Conservation (phyloP, 2,888 invertebrate species). For the Ichneumoninae sp. region DNA sequence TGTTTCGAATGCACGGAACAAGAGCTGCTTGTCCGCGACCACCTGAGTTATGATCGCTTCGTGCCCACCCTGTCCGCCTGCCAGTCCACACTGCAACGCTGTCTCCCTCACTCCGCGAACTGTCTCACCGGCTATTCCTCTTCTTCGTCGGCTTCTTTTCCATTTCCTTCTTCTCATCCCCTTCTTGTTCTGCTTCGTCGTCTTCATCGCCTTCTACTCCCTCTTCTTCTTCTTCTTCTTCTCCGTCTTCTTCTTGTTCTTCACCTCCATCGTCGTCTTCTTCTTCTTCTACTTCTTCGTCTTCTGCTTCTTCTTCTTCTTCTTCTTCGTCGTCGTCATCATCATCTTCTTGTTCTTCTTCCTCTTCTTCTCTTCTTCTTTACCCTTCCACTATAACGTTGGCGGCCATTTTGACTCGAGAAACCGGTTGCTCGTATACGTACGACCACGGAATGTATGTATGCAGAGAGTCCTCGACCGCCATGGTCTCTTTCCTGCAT, state of each 20-base stretch:
- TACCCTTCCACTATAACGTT: constrained; percentile 17
- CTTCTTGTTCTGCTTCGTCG: neutral
- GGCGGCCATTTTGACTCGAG: constrained; percentile 77
- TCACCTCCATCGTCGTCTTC: neutral
- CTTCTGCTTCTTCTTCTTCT: constrained; percentile 37
- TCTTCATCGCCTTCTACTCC: neutral
- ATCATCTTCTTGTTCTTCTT: neutral
- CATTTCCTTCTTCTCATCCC: constrained; percentile 17
- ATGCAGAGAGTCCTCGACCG: constrained; percentile 16
- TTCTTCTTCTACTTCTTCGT: constrained; percentile 42
- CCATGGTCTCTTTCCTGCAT: constrained; percentile 2
- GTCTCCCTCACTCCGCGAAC: constrained; percentile 50
- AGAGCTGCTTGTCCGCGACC: constrained; percentile 80
- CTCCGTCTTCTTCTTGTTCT: neutral
- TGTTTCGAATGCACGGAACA: constrained; percentile 80
- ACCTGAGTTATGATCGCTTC: constrained; percentile 81
- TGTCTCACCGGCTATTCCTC: constrained; percentile 56
- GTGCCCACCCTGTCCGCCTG: constrained; percentile 78
- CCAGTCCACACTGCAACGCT: constrained; percentile 51
- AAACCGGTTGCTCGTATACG: constrained; percentile 73
- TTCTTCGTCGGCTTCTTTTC: constrained; percentile 61
- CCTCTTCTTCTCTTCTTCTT: constrained; percentile 3
- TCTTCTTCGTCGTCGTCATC: constrained; percentile 5
- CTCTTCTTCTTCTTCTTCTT: neutral
- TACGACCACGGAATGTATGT: constrained; percentile 37